A percentile compares a stretch with the other conserved stretches of the same genome.
phyloP scores from a whole-genome alignment of 1,140 invertebrate species.

The Drosophila serrata region DNA sequence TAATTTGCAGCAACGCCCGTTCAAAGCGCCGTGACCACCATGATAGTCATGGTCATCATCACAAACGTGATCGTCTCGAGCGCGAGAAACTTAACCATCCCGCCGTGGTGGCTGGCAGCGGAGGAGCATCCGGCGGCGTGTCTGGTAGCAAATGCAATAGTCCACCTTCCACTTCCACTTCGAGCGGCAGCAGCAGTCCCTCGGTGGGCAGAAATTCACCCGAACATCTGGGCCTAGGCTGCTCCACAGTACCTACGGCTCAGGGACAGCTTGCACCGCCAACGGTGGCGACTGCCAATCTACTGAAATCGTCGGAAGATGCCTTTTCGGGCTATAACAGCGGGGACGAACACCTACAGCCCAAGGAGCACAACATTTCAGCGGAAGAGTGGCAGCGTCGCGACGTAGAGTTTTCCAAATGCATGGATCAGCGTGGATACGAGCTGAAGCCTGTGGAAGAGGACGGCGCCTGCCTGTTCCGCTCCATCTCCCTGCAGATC shows the following conservation, averaged over 20 bases:
- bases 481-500: slow-evolving; percentile 96
- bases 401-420: slow-evolving; percentile 90
- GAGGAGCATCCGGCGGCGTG: slow-evolving; percentile 19
- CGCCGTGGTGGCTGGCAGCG: slow-evolving; percentile 36
- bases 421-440: slow-evolving; percentile 90
- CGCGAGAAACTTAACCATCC: slow-evolving; percentile 65
- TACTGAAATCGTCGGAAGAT: slow-evolving; percentile 79
- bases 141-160: slow-evolving; percentile 64
- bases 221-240: slow-evolving; percentile 52
- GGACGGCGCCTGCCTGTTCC: slow-evolving; percentile 97
- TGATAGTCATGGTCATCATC: slow-evolving; percentile 67
- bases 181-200: slow-evolving; percentile 50
- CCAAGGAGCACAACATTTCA: slow-evolving; percentile 86
- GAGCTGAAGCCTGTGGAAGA: slow-evolving; percentile 95
- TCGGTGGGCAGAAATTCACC: slow-evolving; percentile 62
- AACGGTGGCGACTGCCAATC: slow-evolving; percentile 50
- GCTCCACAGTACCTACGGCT: slow-evolving; percentile 27
- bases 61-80: slow-evolving; percentile 76
- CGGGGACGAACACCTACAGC: slow-evolving; percentile 90
- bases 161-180: slow-evolving; percentile 39
- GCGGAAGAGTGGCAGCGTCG: slow-evolving; percentile 88
- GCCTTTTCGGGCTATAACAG: slow-evolving; percentile 89
- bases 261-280: slow-evolving; percentile 48
- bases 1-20: slow-evolving; percentile 58
- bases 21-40: slow-evolving; percentile 78